phyloP scores from a whole-genome alignment of 2,113 vertebrate genomes.

The Strigops habroptila region DNA sequence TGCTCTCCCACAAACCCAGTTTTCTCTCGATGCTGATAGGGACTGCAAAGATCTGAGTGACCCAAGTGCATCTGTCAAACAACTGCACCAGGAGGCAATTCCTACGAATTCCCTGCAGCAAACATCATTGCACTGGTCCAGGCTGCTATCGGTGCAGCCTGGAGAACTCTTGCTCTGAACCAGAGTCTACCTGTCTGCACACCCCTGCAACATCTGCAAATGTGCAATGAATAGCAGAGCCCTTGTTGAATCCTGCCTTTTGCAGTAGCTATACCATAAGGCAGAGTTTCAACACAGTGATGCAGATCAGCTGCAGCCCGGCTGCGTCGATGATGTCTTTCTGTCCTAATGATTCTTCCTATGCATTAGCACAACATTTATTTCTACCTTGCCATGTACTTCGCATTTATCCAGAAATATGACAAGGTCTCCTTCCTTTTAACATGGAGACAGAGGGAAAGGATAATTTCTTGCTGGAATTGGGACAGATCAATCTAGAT shows the following conservation, averaged over 20 bases:
- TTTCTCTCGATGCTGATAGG: not conserved
- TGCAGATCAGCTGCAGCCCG: not conserved
- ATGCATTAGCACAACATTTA: not conserved
- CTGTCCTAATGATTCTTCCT: conserved; percentile 6
- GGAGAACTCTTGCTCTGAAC: not conserved
- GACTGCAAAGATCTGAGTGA: not conserved
- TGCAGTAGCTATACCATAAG: not conserved
- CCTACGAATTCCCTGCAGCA: not conserved
- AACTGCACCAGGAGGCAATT: not conserved
- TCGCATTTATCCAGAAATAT: conserved; percentile 18
- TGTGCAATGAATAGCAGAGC: not conserved
- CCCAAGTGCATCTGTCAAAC: not conserved
- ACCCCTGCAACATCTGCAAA: not conserved
- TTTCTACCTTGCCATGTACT: not conserved
- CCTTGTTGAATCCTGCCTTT: not conserved
- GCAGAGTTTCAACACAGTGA: not conserved
- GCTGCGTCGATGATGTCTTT: not conserved
- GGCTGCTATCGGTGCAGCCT: not conserved
- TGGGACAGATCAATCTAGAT: not conserved
- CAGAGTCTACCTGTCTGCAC: not conserved
- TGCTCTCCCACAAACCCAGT: not conserved
- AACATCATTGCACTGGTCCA: not conserved
- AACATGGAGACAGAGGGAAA: not conserved
- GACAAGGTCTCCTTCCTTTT: conserved; percentile 22
- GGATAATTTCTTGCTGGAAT: conserved; percentile 18